A percentile compares a stretch with the other conserved stretches of the same genome.
These are phyloP conservation scores for Eretmocerus hayati DNA, from an alignment of 2,888 invertebrate species.

Conservation along the genomic window DNA sequence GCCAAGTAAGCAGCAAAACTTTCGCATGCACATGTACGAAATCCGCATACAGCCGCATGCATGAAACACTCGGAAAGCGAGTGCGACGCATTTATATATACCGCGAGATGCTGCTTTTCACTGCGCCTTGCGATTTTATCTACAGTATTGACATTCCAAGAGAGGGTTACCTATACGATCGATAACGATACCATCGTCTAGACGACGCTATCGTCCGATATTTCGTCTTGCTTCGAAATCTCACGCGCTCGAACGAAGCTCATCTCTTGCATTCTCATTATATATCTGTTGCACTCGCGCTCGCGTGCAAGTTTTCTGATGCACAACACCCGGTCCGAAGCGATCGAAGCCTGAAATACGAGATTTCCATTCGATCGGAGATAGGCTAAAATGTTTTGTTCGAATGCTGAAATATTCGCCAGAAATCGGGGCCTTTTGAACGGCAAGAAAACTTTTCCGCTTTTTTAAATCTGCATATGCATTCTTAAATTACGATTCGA, in stretches of 20 bases:
- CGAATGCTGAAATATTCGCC: too few species aligned
- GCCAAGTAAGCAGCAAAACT: too few species aligned
- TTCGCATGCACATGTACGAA: too few species aligned
- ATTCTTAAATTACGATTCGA: too few species aligned
- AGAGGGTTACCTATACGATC: slow-evolving; percentile 19
- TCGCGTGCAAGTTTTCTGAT: too few species aligned
- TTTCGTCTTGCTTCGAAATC: slow-evolving; percentile 3
- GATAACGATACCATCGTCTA: slow-evolving; percentile 21
- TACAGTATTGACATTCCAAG: slow-evolving; percentile 22
- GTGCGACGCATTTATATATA: neutral
- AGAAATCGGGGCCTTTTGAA: too few species aligned
- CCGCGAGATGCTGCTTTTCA: slow-evolving; percentile 5
- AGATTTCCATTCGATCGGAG: too few species aligned
- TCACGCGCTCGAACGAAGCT: slow-evolving; percentile 2
- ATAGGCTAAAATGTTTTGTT: too few species aligned
- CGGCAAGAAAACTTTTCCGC: too few species aligned
- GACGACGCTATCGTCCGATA: slow-evolving; percentile 21
- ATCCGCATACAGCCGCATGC: neutral
- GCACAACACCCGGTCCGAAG: too few species aligned
- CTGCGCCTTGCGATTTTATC: slow-evolving; percentile 17
- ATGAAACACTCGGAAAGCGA: neutral
- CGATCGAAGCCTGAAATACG: too few species aligned
- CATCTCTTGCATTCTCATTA: slow-evolving; percentile 13
- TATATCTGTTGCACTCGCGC: neutral
- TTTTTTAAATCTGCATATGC: too few species aligned